Evolutionary conservation across 2,113 vertebrate species (phyloP).

Genomic region (Caranx ignobilis): DNA sequence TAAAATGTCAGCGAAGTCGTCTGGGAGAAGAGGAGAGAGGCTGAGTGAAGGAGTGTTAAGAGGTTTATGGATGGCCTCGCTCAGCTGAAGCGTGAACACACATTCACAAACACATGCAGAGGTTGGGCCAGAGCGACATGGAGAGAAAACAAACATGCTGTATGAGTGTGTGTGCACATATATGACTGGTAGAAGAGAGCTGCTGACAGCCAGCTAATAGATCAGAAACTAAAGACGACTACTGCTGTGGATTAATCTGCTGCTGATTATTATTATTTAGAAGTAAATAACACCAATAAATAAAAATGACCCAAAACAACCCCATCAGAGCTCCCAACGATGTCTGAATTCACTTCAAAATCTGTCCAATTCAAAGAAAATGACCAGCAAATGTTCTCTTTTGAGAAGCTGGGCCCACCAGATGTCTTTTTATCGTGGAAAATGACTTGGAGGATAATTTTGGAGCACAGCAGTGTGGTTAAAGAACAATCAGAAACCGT

Average conservation of each 20-base stretch:
- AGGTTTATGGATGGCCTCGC: constrained; percentile 45
- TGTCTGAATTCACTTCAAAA: not conserved
- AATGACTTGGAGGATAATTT: too few relatives aligned
- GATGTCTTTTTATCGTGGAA: too few relatives aligned
- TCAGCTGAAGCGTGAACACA: constrained; percentile 30
- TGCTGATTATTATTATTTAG: not conserved
- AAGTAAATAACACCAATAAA: not conserved
- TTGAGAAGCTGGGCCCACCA: too few relatives aligned
- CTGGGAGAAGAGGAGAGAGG: constrained; percentile 33
- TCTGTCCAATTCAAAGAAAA: too few relatives aligned
- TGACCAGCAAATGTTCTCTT: too few relatives aligned
- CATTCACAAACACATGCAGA: not conserved
- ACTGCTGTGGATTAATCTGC: not conserved
- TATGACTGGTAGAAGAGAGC: not conserved
- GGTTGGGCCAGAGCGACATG: not conserved
- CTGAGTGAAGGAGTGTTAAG: constrained; percentile 47
- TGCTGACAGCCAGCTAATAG: constrained; percentile 9
- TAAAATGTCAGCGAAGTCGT: constrained; percentile 58
- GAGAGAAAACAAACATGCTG: not conserved
- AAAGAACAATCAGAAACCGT: not conserved
- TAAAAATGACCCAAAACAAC: not conserved
- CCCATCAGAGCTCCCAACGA: not conserved
- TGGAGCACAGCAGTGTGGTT: too few relatives aligned
- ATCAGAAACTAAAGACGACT: not conserved
- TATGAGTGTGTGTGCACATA: not conserved